Percentiles rank a stretch among this genome's conserved stretches.
Conservation (phyloP, 2,888 invertebrate genomes). For the Lycophotia porphyrea region DNA sequence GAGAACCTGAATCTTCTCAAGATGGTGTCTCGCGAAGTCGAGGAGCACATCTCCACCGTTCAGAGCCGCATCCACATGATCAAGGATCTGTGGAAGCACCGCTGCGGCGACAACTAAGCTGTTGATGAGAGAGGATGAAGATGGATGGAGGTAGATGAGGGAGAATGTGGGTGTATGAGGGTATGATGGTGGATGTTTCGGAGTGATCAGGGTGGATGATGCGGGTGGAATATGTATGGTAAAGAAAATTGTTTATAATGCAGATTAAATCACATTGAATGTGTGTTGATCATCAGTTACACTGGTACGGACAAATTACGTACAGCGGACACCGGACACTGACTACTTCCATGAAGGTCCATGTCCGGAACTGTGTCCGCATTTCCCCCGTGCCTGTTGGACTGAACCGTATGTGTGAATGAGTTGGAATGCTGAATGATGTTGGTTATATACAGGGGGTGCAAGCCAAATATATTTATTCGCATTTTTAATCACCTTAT, state of each 20-base stretch:
- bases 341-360: background rate
- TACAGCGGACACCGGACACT: background rate
- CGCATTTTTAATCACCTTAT: constrained; percentile 24
- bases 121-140: background rate
- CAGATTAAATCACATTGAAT: constrained; percentile 11
- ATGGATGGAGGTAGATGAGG: background rate
- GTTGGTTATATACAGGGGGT: constrained; percentile 37
- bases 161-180: background rate
- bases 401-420: background rate
- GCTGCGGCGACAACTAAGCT: constrained; percentile 55
- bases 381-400: background rate
- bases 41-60: constrained; percentile 52
- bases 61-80: constrained; percentile 62
- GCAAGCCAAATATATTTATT: constrained; percentile 47
- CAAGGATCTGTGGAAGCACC: constrained; percentile 64
- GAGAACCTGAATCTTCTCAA: constrained; percentile 41
- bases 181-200: background rate
- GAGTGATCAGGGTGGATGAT: constrained; percentile 18
- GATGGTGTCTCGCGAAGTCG: constrained; percentile 51
- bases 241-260: constrained; percentile 8
- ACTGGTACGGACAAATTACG: background rate
- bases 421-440: constrained; percentile 14
- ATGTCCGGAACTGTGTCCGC: background rate
- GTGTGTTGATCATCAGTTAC: constrained; percentile 1
- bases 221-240: constrained; percentile 3